phyloP scores from a whole-genome alignment of 2,113 vertebrate species.

The Chauna torquata region DNA sequence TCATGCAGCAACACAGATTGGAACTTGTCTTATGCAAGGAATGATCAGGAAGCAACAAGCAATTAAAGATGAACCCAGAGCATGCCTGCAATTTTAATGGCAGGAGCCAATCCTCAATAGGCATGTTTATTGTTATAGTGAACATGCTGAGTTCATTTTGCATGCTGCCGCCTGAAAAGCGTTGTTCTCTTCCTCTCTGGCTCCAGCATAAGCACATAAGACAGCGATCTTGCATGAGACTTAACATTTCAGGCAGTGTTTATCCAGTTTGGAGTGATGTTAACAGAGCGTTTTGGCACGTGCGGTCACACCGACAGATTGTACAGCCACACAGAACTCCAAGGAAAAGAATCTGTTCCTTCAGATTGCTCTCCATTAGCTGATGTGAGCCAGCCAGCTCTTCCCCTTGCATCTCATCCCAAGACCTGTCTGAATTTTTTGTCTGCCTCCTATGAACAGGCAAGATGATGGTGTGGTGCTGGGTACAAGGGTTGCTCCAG shows the following conservation, averaged over 20 bases:
- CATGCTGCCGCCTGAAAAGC: neutral
- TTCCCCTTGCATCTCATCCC: neutral
- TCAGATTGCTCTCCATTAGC: neutral
- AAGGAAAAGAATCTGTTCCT: slow-evolving; percentile 26
- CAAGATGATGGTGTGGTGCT: neutral
- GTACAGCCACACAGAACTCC: neutral
- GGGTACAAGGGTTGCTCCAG: neutral
- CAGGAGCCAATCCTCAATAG: neutral
- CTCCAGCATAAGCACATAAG: neutral
- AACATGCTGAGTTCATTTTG: neutral
- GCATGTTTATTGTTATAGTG: neutral
- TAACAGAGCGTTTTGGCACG: slow-evolving; percentile 27
- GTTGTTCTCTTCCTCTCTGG: neutral
- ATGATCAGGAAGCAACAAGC: slow-evolving; percentile 37
- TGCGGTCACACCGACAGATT: neutral
- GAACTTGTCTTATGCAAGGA: slow-evolving; percentile 30
- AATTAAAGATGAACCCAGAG: slow-evolving; percentile 15
- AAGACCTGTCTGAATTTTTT: neutral
- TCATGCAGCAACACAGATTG: slow-evolving; percentile 2
- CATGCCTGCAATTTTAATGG: slow-evolving; percentile 32
- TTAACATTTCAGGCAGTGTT: neutral
- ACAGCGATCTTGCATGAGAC: neutral
- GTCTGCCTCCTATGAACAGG: neutral
- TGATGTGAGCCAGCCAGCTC: neutral
- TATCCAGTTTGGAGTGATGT: slow-evolving; percentile 26